A percentile compares a stretch with the other conserved stretches of the same genome.
Conservation (phyloP, 2,113 vertebrate genomes). For the Nothocercus nigrocapillus region DNA sequence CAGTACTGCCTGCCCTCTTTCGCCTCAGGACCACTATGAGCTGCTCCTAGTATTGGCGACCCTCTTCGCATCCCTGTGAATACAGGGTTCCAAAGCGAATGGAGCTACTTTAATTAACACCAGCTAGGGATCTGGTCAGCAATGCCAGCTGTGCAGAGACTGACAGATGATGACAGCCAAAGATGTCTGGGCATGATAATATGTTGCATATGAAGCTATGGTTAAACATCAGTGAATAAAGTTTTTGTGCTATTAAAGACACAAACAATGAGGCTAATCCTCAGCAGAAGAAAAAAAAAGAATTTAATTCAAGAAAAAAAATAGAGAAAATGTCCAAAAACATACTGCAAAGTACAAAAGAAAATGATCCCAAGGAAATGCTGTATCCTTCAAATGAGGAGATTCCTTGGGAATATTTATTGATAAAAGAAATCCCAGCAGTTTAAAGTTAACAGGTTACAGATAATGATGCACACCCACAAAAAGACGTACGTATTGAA, state of each 20-base stretch:
- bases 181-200: slow-evolving; percentile 65
- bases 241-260: slow-evolving; percentile 39
- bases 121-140: not conserved
- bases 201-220: slow-evolving; percentile 1
- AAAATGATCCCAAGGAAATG: slow-evolving; percentile 14
- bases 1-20: not conserved
- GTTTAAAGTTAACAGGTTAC: not conserved
- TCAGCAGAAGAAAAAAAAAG: slow-evolving; percentile 4
- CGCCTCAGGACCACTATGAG: not conserved
- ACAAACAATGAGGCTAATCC: slow-evolving; percentile 31
- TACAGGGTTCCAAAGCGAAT: not conserved
- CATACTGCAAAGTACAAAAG: not conserved
- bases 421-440: not conserved
- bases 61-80: not conserved
- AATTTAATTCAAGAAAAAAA: slow-evolving; percentile 22
- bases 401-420: not conserved
- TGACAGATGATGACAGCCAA: slow-evolving; percentile 30
- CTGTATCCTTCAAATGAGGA: not conserved
- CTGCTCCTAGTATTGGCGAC: not conserved
- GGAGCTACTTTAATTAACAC: not conserved
- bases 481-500: not conserved
- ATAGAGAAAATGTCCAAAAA: not conserved
- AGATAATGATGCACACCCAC: not conserved
- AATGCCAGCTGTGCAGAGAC: slow-evolving; percentile 41
- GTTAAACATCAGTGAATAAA: slow-evolving; percentile 51